These are phyloP conservation scores for Oncorhynchus kisutch DNA, from an alignment of 2,113 vertebrate genomes.

Conservation along the genomic window DNA sequence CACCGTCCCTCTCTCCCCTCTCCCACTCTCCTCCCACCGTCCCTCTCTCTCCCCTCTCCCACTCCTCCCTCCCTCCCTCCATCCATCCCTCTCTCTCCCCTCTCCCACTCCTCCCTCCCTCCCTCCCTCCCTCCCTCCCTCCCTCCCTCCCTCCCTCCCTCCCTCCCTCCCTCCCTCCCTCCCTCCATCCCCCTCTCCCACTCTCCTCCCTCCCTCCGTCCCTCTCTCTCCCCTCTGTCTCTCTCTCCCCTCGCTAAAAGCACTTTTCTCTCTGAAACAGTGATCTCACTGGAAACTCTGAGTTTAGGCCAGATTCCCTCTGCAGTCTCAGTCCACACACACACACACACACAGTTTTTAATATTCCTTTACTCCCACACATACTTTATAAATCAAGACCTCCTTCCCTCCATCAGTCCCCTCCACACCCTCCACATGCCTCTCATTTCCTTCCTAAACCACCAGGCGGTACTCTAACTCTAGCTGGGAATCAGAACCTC, in stretches of 20 bases:
- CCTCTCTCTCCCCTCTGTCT: neutral
- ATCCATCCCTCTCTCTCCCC: too few relatives aligned
- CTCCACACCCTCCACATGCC: conserved; percentile 1
- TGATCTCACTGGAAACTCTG: conserved; percentile 78
- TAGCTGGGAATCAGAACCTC: conserved; percentile 3
- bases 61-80: too few relatives aligned
- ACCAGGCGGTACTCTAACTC: conserved; percentile 63
- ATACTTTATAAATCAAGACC: conserved; percentile 25
- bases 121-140: neutral
- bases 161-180: too few relatives aligned
- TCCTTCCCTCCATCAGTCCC: conserved; percentile 29
- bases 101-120: too few relatives aligned
- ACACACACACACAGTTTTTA: neutral
- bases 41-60: neutral
- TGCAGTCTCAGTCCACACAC: conserved; percentile 7
- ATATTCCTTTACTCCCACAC: conserved; percentile 21
- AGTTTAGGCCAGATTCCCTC: conserved; percentile 47
- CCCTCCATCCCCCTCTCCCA: neutral
- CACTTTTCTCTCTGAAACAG: conserved; percentile 28
- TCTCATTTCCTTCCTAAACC: conserved; percentile 16
- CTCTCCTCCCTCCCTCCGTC: too few relatives aligned
- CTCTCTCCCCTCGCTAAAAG: neutral
- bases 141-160: too few relatives aligned
- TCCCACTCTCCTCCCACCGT: too few relatives aligned
- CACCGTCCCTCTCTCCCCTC: too few relatives aligned